Evolutionary conservation across 2,888 invertebrate genomes (phyloP), one percentile per base, ranked within the genome.

Genomic region (Boloria selene): DNA sequence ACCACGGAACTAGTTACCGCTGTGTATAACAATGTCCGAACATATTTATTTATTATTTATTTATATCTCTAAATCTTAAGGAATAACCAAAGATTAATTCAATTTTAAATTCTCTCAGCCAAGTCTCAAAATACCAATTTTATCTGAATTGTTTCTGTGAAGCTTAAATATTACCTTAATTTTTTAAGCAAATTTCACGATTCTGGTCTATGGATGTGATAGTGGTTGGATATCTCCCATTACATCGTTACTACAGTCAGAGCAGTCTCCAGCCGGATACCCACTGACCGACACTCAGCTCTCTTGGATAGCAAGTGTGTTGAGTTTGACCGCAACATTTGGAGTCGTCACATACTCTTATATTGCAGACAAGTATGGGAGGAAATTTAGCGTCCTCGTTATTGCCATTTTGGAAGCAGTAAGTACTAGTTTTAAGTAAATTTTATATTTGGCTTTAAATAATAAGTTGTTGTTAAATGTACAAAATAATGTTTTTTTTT

Each of bases 161-260:
- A 42, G 18, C 13, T 14, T 6, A n/a, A 61, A 17, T 50, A 13
- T 38, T 14, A 31, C 10, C 14, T n/a, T n/a, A 5, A 38, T 16
- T 5, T 50, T 82, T 79, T 22, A 22, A 92, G 91, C 83, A 13
- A 87, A 86, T 67, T 70, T 86, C 56, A 79, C 84, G 5, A 74
- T 86, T 16, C 79, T 90, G 44, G 81, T 80, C 17, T 80, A 86
- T 61, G 90, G 91, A 0, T 78, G 83, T 13, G 82, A 82, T 59
- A 73, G 81, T 16, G 90, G 90, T 2, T 92, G 88, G 87, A 77
- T 88, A 3, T 85, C 92, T 2, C 87, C 90, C 5, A 85, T 85
- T 63, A 76, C 85, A 53, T 81, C 83, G 16, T 74, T 81, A 38
- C 77, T 91, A 53, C 77, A 85, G 70, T 83, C 86, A 3, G 70